Percentiles rank a stretch among this genome's conserved stretches.
Evolutionary conservation across 2,888 invertebrate genomes (phyloP).

Genomic region (Griposia aprilina): DNA sequence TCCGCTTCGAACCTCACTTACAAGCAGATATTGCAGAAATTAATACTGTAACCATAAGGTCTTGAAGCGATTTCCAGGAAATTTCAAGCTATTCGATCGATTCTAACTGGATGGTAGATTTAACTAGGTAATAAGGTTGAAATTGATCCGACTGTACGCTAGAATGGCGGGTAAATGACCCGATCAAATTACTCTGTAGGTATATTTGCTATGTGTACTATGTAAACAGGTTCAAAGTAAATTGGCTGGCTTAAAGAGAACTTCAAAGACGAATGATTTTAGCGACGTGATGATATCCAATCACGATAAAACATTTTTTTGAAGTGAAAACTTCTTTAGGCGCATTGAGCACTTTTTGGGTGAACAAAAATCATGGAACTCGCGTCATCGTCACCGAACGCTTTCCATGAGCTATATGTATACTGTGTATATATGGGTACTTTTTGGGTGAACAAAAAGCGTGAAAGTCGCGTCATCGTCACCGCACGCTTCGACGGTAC

Average conservation of each 20-base stretch:
- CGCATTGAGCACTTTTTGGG: no score
- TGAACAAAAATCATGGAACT: no score
- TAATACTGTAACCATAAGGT: not conserved
- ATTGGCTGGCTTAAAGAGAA: not conserved
- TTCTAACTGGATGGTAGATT: not conserved
- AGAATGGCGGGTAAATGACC: not conserved
- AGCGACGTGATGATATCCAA: not conserved
- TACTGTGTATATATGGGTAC: no score
- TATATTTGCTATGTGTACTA: not conserved
- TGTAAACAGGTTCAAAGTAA: not conserved
- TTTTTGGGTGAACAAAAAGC: no score
- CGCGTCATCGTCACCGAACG: no score
- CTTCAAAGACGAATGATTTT: not conserved
- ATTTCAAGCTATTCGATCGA: slow-evolving; percentile 1
- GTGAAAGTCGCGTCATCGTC: no score
- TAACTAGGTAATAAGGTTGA: not conserved
- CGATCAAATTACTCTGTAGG: not conserved
- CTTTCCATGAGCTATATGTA: no score
- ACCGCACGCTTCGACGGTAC: no score
- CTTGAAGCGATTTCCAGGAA: slow-evolving; percentile 18
- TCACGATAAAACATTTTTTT: no score
- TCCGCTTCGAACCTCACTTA: not conserved
- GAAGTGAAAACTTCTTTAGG: no score
- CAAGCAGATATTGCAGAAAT: not conserved
- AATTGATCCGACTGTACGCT: not conserved